These are phyloP conservation scores for Melanchra persicariae DNA, from an alignment of 2,888 invertebrate genomes.

Conservation along the genomic window DNA sequence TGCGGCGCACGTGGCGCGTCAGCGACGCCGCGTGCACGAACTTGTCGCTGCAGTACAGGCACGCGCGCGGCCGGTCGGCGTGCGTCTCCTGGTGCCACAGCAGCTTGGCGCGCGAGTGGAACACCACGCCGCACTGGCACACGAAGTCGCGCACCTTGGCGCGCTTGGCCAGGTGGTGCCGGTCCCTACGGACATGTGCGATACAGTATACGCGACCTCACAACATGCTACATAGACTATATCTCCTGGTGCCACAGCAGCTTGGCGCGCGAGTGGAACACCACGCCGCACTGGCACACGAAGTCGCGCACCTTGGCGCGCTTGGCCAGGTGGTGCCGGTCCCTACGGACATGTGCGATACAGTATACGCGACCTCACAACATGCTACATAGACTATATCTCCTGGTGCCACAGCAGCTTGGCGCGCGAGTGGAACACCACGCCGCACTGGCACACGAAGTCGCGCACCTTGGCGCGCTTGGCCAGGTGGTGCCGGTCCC, in stretches of 20 bases:
- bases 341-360: slow-evolving; percentile 75
- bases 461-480: slow-evolving; percentile 93
- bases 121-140: slow-evolving; percentile 95
- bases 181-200: slow-evolving; percentile 84
- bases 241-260: slow-evolving; percentile 75
- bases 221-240: neutral
- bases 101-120: slow-evolving; percentile 95
- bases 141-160: slow-evolving; percentile 93
- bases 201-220: neutral
- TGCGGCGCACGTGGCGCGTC: slow-evolving; percentile 95
- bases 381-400: neutral
- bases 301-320: slow-evolving; percentile 93
- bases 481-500: slow-evolving; percentile 94
- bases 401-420: slow-evolving; percentile 87
- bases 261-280: slow-evolving; percentile 96
- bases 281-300: slow-evolving; percentile 95
- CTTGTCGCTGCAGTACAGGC: slow-evolving; percentile 96
- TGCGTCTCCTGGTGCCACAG: slow-evolving; percentile 97
- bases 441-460: slow-evolving; percentile 95
- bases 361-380: neutral
- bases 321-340: slow-evolving; percentile 94
- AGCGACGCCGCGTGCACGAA: slow-evolving; percentile 96
- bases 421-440: slow-evolving; percentile 95
- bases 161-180: slow-evolving; percentile 94
- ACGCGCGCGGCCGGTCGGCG: slow-evolving; percentile 95